A percentile compares a stretch with the other conserved stretches of the same genome.
Evolutionary conservation across 2,888 invertebrate species (phyloP).

Genomic region (Griposia aprilina): DNA sequence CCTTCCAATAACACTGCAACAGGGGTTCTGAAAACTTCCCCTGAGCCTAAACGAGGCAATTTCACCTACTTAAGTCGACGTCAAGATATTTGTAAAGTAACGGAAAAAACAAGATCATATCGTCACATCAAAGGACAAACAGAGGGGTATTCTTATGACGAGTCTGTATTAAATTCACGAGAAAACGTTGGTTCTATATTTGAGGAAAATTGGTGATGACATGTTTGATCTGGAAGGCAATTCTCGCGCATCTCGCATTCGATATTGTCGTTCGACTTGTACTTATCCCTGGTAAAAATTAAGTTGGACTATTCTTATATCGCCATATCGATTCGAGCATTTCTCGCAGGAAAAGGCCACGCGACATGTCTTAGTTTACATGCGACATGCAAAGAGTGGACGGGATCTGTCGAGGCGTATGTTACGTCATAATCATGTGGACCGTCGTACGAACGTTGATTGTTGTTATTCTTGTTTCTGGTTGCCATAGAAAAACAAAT

Average conservation of each 20-base stretch:
- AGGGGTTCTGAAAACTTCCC: slow-evolving; percentile 19
- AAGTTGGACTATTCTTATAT: too few relatives aligned
- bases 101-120: slow-evolving; percentile 66
- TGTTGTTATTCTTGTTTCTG: too few relatives aligned
- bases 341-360: too few relatives aligned
- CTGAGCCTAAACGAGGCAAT: slow-evolving; percentile 52
- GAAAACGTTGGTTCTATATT: slow-evolving; percentile 20
- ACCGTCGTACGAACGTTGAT: too few relatives aligned
- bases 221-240: neutral
- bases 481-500: neutral
- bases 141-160: neutral
- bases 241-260: too few relatives aligned
- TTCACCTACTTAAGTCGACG: slow-evolving; percentile 47
- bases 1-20: slow-evolving; percentile 24
- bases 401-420: too few relatives aligned
- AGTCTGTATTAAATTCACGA: slow-evolving; percentile 24
- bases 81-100: slow-evolving; percentile 55
- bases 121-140: slow-evolving; percentile 60
- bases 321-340: too few relatives aligned
- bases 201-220: slow-evolving; percentile 18
- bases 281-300: too few relatives aligned
- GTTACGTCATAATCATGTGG: too few relatives aligned
- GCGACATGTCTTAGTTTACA: too few relatives aligned
- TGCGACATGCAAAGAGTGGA: too few relatives aligned
- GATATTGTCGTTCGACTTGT: too few relatives aligned